Percentiles rank a stretch among this genome's conserved stretches.
Evolutionary conservation across 2,113 vertebrate species (phyloP).

Genomic region (Daubentonia madagascariensis): DNA sequence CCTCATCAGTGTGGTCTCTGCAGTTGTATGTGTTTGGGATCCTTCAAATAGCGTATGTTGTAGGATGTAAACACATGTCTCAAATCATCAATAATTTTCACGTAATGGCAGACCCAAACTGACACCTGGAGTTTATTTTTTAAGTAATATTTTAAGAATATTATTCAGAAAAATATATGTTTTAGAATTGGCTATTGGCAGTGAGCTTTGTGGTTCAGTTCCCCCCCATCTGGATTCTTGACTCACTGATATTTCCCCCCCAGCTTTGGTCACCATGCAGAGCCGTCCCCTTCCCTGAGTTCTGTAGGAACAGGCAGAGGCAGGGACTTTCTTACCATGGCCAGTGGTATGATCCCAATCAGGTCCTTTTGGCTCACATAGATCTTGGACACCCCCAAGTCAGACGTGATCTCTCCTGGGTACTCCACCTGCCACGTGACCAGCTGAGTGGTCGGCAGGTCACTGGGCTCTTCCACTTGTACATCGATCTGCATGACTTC

Average conservation of each 20-base stretch:
- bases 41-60: fast-evolving
- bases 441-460: constrained; percentile 87
- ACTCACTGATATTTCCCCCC: neutral
- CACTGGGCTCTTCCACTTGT: constrained; percentile 87
- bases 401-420: constrained; percentile 79
- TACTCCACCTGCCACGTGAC: constrained; percentile 95
- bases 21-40: neutral
- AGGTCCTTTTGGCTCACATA: constrained; percentile 92
- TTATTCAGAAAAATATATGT: no score
- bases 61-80: neutral
- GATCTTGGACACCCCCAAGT: constrained; percentile 92
- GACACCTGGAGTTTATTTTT: neutral
- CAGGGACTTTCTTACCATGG: constrained; percentile 88
- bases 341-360: constrained; percentile 89
- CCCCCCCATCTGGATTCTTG: fast-evolving
- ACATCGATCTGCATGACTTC: constrained; percentile 96
- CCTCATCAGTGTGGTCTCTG: neutral
- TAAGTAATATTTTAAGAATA: neutral
- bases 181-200: fast-evolving
- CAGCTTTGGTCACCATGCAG: fast-evolving
- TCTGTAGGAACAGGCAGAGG: fast-evolving
- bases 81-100: neutral
- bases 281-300: fast-evolving
- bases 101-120: neutral
- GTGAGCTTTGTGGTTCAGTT: fast-evolving